phyloP scores from a whole-genome alignment of 2,888 invertebrate species.

The Drosophila setosimentum region DNA sequence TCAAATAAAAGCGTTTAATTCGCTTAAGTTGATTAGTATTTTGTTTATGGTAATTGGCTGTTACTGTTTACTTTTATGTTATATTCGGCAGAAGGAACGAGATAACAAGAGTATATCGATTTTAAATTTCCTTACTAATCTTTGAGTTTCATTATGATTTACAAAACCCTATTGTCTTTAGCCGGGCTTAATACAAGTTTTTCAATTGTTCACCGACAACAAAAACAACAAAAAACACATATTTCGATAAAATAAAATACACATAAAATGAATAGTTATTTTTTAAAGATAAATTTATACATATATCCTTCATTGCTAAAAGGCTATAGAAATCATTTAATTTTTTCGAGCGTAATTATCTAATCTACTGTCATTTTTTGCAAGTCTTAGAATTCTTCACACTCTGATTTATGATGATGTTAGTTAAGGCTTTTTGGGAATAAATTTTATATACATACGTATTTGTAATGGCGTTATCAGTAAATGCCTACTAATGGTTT shows the following conservation, averaged over 20 bases:
- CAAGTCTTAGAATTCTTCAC: not conserved
- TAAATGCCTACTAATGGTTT: not conserved
- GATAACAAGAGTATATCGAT: not conserved
- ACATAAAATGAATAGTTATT: not conserved
- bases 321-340: not conserved
- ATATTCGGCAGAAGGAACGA: not conserved
- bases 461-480: not conserved
- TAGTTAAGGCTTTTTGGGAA: not conserved
- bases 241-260: not conserved
- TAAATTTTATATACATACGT: not conserved
- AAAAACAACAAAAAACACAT: not conserved
- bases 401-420: not conserved
- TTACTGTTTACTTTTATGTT: not conserved
- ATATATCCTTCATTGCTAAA: not conserved
- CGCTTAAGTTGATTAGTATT: not conserved
- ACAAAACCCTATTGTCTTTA: not conserved
- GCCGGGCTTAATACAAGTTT: not conserved
- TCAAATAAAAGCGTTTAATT: not conserved
- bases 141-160: not conserved
- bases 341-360: not conserved
- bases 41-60: not conserved
- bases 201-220: not conserved
- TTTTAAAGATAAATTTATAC: not conserved
- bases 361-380: not conserved
- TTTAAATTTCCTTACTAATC: not conserved